phyloP scores from a whole-genome alignment of 2,888 invertebrate genomes.

The Horisme vitalbata region DNA sequence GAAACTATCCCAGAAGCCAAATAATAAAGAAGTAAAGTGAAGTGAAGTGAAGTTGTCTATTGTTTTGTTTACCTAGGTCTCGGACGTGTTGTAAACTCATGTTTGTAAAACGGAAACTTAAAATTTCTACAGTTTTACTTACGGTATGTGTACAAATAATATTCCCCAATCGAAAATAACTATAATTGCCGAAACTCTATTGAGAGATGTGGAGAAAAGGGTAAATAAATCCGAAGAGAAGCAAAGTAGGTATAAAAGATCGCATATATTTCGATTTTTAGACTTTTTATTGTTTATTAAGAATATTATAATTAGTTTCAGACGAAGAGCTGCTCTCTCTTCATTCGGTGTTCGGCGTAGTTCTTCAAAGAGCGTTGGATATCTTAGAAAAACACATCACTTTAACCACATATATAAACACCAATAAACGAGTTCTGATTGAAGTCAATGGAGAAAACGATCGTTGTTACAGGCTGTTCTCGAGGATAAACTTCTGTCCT shows the following conservation, averaged over 20 bases:
- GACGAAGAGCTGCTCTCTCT: slow-evolving; percentile 80
- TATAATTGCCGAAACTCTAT: slow-evolving; percentile 41
- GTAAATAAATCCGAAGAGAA: slow-evolving; percentile 37
- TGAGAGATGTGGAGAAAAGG: slow-evolving; percentile 48
- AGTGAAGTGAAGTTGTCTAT: too few species aligned
- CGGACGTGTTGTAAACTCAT: too few species aligned
- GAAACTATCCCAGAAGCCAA: too few species aligned
- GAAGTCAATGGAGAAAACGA: slow-evolving; percentile 83
- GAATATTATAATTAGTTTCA: slow-evolving; percentile 80
- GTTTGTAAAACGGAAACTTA: too few species aligned
- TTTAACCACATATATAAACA: slow-evolving; percentile 71
- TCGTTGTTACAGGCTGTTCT: slow-evolving; percentile 84
- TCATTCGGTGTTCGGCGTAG: slow-evolving; percentile 82
- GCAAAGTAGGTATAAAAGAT: slow-evolving; percentile 35
- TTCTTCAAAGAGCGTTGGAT: slow-evolving; percentile 83
- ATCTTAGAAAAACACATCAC: slow-evolving; percentile 83
- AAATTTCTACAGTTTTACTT: too few species aligned
- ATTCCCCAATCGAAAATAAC: slow-evolving; percentile 41
- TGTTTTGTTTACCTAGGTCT: too few species aligned
- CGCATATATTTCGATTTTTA: too few species aligned
- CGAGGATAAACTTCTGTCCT: slow-evolving; percentile 85
- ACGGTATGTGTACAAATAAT: slow-evolving; percentile 37
- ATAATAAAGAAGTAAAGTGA: too few species aligned
- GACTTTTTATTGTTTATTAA: too few species aligned
- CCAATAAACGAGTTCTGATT: slow-evolving; percentile 71